A percentile compares a stretch with the other conserved stretches of the same genome.
Conservation (phyloP, 2,113 vertebrate genomes). For the Drymodes brunneopygia region DNA sequence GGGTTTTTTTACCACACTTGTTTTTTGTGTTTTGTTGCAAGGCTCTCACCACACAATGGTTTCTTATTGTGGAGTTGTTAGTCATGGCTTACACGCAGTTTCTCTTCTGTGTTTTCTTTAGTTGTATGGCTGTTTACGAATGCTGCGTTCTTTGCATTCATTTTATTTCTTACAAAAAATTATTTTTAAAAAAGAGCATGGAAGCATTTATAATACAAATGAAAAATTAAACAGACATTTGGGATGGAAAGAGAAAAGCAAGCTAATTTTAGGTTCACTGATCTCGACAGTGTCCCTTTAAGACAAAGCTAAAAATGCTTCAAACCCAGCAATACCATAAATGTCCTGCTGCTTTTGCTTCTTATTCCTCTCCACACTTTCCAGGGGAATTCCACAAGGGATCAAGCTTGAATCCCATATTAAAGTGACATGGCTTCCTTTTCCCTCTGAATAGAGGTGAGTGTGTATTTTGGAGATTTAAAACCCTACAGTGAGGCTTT, state of each 20-base stretch:
- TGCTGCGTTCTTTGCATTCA: background rate
- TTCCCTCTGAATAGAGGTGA: background rate
- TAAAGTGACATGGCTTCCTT: conserved; percentile 60
- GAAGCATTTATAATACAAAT: background rate
- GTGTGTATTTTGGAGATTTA: background rate
- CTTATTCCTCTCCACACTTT: conserved; percentile 68
- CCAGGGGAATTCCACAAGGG: conserved; percentile 70
- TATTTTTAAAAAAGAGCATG: background rate
- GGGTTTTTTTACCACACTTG: background rate
- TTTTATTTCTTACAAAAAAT: background rate
- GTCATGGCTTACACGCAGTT: background rate
- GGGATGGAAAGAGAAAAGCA: conserved; percentile 2
- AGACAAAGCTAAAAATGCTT: conserved; percentile 66
- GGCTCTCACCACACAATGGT: background rate
- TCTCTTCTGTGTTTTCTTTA: conserved; percentile 46
- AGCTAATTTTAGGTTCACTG: conserved; percentile 30
- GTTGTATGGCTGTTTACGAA: background rate
- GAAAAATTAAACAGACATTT: background rate
- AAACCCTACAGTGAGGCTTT: conserved; percentile 30
- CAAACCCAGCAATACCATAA: conserved; percentile 70
- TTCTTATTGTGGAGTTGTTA: conserved; percentile 21
- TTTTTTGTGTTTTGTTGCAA: background rate
- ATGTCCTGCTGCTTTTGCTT: conserved; percentile 69
- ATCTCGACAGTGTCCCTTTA: conserved; percentile 52
- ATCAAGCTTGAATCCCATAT: conserved; percentile 63